Evolutionary conservation across 2,797 vertebrate genomes (phyloP).

Genomic region (Eulemur mongoz): DNA sequence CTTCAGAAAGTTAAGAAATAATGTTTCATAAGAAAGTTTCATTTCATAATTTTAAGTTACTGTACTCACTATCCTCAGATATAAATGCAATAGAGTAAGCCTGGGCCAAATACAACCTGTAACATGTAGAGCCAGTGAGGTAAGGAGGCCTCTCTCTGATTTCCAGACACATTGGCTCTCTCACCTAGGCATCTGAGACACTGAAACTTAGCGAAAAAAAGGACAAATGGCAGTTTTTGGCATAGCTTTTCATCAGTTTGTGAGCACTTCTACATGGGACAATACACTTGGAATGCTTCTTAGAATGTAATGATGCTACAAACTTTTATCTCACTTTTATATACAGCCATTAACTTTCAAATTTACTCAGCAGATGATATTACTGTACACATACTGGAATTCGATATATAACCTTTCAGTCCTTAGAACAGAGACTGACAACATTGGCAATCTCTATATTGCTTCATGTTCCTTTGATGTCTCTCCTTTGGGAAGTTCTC

Average conservation of each 20-base stretch:
- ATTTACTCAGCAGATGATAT: neutral
- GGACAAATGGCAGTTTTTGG: neutral
- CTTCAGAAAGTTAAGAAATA: constrained; percentile 35
- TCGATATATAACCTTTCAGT: neutral
- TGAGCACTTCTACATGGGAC: neutral
- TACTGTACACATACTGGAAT: neutral
- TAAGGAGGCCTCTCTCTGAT: neutral
- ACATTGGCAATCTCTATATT: neutral
- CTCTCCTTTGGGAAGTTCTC: neutral
- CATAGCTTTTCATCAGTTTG: neutral
- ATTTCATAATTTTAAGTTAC: constrained; percentile 32
- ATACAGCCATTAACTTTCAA: neutral
- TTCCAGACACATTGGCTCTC: neutral
- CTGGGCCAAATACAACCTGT: neutral
- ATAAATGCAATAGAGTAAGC: neutral
- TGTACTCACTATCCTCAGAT: neutral
- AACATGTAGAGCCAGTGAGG: neutral
- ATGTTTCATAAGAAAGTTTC: neutral
- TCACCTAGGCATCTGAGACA: neutral
- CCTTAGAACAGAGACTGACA: neutral
- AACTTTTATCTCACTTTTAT: neutral
- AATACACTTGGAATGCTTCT: neutral
- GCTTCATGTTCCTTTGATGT: neutral
- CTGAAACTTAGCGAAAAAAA: neutral
- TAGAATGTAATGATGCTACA: neutral